Percentiles rank a stretch among this genome's conserved stretches.
These are phyloP conservation scores for Bradypodion pumilum DNA, from an alignment of 2,797 vertebrate species.

Conservation along the genomic window DNA sequence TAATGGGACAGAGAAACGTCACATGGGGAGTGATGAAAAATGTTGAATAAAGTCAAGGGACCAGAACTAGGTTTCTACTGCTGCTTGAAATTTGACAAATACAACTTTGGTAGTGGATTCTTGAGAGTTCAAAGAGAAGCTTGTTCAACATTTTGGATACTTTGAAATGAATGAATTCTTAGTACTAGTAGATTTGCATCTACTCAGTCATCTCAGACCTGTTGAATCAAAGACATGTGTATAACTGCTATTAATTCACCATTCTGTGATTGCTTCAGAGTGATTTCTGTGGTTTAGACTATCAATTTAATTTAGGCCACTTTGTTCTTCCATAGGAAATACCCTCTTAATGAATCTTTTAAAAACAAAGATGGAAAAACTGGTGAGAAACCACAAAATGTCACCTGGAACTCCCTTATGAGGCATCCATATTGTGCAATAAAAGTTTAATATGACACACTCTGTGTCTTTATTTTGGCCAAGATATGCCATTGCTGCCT, in stretches of 20 bases:
- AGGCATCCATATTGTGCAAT: not conserved
- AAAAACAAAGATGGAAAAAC: too few species aligned
- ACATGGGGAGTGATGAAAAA: not conserved
- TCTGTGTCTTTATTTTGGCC: not conserved
- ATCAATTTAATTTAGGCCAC: too few species aligned
- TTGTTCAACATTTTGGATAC: not conserved
- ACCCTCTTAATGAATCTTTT: too few species aligned
- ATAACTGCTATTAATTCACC: too few species aligned
- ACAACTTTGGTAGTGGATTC: not conserved
- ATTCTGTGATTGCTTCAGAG: too few species aligned
- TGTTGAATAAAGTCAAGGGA: not conserved
- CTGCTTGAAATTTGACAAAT: not conserved
- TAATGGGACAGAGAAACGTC: too few species aligned
- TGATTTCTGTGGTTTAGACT: too few species aligned
- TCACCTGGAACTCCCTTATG: not conserved
- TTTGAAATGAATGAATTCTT: not conserved
- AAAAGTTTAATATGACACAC: not conserved
- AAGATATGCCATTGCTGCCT: not conserved
- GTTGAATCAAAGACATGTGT: too few species aligned
- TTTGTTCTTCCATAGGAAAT: too few species aligned
- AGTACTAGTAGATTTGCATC: not conserved
- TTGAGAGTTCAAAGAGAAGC: not conserved
- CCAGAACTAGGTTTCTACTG: not conserved
- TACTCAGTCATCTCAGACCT: not conserved
- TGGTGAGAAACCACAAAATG: too few species aligned